phyloP scores from a whole-genome alignment of 2,797 vertebrate species.

The Chelonia mydas region DNA sequence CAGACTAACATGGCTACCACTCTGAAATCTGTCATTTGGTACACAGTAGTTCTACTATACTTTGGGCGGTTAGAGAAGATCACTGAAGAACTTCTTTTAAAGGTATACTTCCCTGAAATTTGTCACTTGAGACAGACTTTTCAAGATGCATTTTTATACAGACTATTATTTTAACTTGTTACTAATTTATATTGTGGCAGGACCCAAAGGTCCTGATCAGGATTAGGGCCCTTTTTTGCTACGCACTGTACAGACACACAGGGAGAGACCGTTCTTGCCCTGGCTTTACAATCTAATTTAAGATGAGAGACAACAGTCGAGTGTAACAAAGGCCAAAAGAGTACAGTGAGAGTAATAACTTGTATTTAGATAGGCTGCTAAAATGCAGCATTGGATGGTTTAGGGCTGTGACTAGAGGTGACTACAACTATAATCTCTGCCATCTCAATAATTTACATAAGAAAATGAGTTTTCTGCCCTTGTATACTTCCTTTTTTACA shows the following conservation, averaged over 20 bases:
- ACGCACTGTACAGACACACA: neutral
- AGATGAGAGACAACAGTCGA: neutral
- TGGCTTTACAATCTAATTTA: neutral
- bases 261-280: neutral
- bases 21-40: neutral
- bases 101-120: neutral
- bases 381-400: neutral
- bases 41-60: neutral
- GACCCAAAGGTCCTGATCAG: neutral
- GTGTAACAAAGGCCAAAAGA: neutral
- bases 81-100: neutral
- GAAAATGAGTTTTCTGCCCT: neutral
- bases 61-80: neutral
- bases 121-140: neutral
- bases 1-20: too few relatives aligned
- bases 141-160: neutral
- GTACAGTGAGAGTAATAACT: neutral
- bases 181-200: neutral
- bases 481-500: neutral
- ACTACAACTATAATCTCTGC: neutral
- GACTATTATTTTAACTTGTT: neutral
- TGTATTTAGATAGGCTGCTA: neutral
- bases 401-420: neutral
- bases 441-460: accelerated
- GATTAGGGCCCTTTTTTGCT: neutral